Percentiles rank a stretch among this genome's conserved stretches.
Evolutionary conservation across 1,140 invertebrate genomes (phyloP).

Genomic region (Harlomillsia oculata): DNA sequence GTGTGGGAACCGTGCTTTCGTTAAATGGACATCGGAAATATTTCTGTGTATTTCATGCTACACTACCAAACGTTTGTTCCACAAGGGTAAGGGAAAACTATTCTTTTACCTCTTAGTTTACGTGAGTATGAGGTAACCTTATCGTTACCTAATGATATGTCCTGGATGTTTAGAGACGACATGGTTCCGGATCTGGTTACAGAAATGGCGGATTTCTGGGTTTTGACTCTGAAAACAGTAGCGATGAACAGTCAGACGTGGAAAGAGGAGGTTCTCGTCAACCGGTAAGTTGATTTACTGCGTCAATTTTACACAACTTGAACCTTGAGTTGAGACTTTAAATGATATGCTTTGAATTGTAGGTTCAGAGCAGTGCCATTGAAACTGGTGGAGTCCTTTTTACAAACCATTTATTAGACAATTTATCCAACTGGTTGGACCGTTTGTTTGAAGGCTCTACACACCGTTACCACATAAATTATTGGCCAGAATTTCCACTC

Average conservation of each 20-base stretch:
- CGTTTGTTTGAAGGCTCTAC: conserved; percentile 90
- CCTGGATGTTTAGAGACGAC: conserved; percentile 8
- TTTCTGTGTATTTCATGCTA: conserved; percentile 97
- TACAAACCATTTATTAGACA: conserved; percentile 36
- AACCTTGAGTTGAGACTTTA: no score
- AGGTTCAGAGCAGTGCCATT: neutral
- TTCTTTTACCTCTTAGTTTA: neutral
- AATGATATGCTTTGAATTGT: neutral
- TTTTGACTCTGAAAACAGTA: conserved; percentile 53
- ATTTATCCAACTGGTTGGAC: conserved; percentile 88
- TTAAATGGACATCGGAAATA: conserved; percentile 93
- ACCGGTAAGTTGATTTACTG: no score
- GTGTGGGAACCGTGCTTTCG: conserved; percentile 90
- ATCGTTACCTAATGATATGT: neutral
- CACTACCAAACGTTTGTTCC: conserved; percentile 57
- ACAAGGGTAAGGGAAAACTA: conserved; percentile 31
- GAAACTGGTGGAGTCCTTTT: conserved; percentile 21
- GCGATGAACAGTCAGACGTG: conserved; percentile 53
- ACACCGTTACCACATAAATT: conserved; percentile 86
- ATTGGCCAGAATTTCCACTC: conserved; percentile 80
- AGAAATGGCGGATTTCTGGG: conserved; percentile 63
- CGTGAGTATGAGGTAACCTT: neutral
- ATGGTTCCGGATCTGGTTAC: conserved; percentile 32
- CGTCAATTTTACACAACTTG: no score
- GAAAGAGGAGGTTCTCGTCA: conserved; percentile 41